phyloP scores from a whole-genome alignment of 2,888 invertebrate species.

The Troides oblongomaculatus region DNA sequence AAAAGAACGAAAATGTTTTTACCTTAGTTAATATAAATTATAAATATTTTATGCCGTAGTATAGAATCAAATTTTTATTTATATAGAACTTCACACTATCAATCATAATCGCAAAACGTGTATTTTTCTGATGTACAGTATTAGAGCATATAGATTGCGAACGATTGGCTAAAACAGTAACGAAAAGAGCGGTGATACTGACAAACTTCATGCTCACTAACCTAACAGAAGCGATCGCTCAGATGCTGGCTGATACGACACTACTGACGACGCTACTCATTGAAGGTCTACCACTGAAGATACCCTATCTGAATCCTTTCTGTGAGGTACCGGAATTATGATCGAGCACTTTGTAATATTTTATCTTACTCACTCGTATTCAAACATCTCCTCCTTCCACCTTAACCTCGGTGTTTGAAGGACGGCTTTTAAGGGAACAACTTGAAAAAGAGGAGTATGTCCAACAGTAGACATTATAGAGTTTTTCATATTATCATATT shows the following conservation, averaged over 20 bases:
- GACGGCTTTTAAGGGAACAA: too few relatives aligned
- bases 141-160: constrained; percentile 79
- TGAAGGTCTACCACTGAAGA: constrained; percentile 85
- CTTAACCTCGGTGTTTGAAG: too few relatives aligned
- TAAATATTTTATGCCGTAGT: too few relatives aligned
- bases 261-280: constrained; percentile 82
- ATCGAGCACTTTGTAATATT: neutral
- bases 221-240: constrained; percentile 82
- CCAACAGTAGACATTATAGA: too few relatives aligned
- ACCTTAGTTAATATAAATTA: too few relatives aligned
- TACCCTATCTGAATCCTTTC: constrained; percentile 82
- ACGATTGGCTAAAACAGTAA: constrained; percentile 81
- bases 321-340: constrained; percentile 70
- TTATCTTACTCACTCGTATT: too few relatives aligned
- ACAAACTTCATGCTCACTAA: constrained; percentile 85
- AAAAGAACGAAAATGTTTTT: too few relatives aligned
- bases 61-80: too few relatives aligned
- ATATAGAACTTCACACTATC: neutral
- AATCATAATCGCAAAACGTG: neutral
- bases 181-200: constrained; percentile 82
- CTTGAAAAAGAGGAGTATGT: too few relatives aligned
- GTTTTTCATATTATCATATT: too few relatives aligned
- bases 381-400: too few relatives aligned
- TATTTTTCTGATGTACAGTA: constrained; percentile 43
- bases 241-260: constrained; percentile 82